Evolutionary conservation across 1,140 invertebrate genomes (phyloP).

Genomic region (Ptiloglossa arizonensis): DNA sequence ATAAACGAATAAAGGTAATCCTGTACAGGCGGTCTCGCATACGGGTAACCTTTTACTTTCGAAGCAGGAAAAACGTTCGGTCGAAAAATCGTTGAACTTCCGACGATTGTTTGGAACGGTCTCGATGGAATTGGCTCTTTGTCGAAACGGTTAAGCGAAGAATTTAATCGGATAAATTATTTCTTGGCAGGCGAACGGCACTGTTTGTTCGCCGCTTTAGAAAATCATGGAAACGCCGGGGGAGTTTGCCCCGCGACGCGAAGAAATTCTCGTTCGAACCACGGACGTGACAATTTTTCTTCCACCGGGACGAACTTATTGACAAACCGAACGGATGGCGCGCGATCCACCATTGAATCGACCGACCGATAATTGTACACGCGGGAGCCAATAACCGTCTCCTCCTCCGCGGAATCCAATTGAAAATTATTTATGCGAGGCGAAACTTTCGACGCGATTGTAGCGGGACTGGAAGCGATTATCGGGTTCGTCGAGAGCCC

Average conservation of each 20-base stretch:
- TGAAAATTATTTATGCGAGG: neutral
- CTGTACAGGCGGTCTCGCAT: too few species aligned
- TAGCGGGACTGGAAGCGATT: neutral
- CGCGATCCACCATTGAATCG: neutral
- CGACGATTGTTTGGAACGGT: neutral
- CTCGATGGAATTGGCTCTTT: neutral
- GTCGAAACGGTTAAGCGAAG: neutral
- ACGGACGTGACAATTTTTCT: neutral
- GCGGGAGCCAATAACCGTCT: neutral
- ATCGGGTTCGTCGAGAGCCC: neutral
- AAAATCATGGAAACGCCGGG: neutral
- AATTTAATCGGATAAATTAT: constrained; percentile 12
- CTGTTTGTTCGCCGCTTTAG: neutral
- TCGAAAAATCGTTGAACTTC: neutral
- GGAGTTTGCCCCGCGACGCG: neutral
- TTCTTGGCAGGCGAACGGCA: neutral
- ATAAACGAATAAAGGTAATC: too few species aligned
- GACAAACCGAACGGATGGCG: neutral
- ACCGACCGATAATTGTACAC: neutral
- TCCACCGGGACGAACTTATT: neutral
- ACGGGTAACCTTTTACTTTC: too few species aligned
- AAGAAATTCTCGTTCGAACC: neutral
- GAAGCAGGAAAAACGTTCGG: too few species aligned
- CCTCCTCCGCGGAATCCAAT: neutral
- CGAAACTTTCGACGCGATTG: neutral